A percentile compares a stretch with the other conserved stretches of the same genome.
These are phyloP conservation scores for Leuciscus idus DNA, from an alignment of 2,113 vertebrate species.

Conservation along the genomic window DNA sequence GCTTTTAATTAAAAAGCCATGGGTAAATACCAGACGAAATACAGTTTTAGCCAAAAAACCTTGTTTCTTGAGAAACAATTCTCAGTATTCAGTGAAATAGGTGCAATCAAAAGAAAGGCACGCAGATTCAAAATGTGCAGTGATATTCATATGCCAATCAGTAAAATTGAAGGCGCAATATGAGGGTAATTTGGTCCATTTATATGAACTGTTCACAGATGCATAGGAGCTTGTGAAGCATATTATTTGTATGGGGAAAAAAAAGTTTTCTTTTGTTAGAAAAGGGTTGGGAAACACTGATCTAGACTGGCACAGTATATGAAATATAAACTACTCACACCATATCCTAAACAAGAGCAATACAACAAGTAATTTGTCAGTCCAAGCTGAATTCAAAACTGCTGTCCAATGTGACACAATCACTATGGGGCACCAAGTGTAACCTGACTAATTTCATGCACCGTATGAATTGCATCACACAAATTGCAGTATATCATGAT, in stretches of 20 bases:
- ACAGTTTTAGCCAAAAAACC: not conserved
- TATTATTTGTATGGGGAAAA: not conserved
- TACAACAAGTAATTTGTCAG: not conserved
- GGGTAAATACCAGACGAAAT: not conserved
- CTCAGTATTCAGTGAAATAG: not conserved
- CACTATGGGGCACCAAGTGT: not conserved
- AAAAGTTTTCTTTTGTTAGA: not conserved
- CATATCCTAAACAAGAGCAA: not conserved
- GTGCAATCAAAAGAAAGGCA: not conserved
- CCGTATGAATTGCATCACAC: not conserved
- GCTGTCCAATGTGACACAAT: not conserved
- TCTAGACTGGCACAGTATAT: not conserved
- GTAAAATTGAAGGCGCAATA: not conserved
- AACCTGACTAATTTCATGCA: slow-evolving; percentile 2
- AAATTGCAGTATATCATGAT: not conserved
- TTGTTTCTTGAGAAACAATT: not conserved
- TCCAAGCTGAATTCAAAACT: not conserved
- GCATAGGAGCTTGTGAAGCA: not conserved
- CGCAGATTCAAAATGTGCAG: not conserved
- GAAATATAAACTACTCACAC: not conserved
- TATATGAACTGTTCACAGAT: not conserved
- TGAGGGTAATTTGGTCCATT: not conserved
- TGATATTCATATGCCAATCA: not conserved
- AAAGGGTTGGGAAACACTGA: not conserved
- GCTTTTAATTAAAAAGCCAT: not conserved